Evolutionary conservation across 2,797 vertebrate species (phyloP), one percentile per base, ranked within the genome.

Genomic region (Delichon dasypus): DNA sequence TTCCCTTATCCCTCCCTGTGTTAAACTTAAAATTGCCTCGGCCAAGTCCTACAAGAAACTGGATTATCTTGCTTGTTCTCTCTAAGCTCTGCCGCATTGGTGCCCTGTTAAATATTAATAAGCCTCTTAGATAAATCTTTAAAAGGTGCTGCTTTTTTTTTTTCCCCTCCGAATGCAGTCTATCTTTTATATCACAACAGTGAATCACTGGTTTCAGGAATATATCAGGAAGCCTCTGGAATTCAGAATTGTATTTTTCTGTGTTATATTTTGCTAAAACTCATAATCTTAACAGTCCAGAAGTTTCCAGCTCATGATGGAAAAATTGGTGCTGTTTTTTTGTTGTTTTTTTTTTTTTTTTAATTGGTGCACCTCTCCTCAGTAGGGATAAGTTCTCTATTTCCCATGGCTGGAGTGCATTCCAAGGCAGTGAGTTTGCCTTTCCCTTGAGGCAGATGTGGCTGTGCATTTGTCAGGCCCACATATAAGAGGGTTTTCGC

Each of bases 31-130:
- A 80, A 80, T 47, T 89, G 70, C 50, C 84, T 88, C 16, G 15
- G 70, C 54, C 62, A 68, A 83, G 36, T 87, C 47, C 60, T 93
- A 38, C 89, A 61, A 92, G 71, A 81, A 93, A 81, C 74, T 90
- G 81, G 77, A 92, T 90, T 89, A 85, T 89, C 26, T 78, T 89
- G 53, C 47, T 90, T 76, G 32, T 83, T 90, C 78, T 94, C 60
- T 47, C 65, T 76, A 71, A 90, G 88, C 68, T 93, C 74, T 92
- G 45, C 78, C 38, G 75, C 47, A 29, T 34, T 85, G 78, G 36
- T 89, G 27, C 75, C 58, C 94, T 93, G 90, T 90, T 95, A 94
- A 79, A 70, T 96, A 81, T 95, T 96, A 88, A 88, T 92, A 90
- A 85, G 29, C 18, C 88, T 36, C 71, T 78, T 44, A 94, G 89